Base-by-base conservation (phyloP, 2,113 vertebrate genomes). In the Silurus asotus region DNA sequence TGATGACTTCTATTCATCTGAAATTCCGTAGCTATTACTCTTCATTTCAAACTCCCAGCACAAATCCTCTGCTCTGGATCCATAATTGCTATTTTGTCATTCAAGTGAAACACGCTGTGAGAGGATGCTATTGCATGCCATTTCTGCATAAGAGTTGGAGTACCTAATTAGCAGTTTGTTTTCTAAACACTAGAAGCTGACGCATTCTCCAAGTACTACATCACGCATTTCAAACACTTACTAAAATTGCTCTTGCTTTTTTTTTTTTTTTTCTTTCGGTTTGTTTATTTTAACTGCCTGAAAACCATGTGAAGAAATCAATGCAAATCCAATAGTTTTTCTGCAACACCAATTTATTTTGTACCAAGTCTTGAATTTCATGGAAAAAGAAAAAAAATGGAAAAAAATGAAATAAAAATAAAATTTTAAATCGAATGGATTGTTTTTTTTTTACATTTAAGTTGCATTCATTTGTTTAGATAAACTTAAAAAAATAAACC, bases 111-210 rank as follows among this genome's bases (percentile, higher is more conserved):
- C 65, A 72, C 0, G 80, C 45, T 55, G 85, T 65, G 70, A 82
- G 59, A 82, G 69, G 80, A 76, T 82, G 69, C 75, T 65, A 64
- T 80, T 76, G 70, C 10, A 25, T 45, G 9, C 64, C 53, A n/a
- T 85, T 28, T 69, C 85, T 13, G 23, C 65, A 25, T 51, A 4
- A 82, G 58, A 77, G 48, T 56, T n/a, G 11, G 49, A 87, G 80
- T 51, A 56, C 59, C 69, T 87, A 87, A 87, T 87, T 87, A 82
- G 69, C 59, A 76, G 69, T 82, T 77, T 87, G 80, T 82, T 87
- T 87, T 64, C 79, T n/a, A 82, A 82, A 82, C 70, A 86, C 79
- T 82, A 86, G 23, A 81, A 25, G 55, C 64, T 17, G n/a, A 20
- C 28, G 25, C 58, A 17, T 61, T 74, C 67, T 82, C 67, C 48